A percentile compares a stretch with the other conserved stretches of the same genome.
Conservation (phyloP, 2,113 vertebrate species). For the Dunckerocampus dactyliophorus region DNA sequence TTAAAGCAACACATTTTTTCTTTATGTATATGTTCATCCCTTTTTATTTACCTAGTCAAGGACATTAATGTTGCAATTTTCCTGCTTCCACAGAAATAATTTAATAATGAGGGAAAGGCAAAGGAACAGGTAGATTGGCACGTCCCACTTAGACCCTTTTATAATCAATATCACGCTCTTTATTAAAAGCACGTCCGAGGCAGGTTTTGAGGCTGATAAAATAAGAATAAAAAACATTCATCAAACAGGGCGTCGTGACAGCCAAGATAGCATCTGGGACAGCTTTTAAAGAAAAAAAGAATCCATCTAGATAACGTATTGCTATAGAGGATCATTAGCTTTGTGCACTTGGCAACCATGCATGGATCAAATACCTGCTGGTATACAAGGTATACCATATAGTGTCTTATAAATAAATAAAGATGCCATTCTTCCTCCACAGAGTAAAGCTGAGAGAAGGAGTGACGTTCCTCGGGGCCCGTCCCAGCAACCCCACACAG, state of each 20-base stretch:
- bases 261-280: slow-evolving; percentile 31
- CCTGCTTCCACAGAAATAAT: slow-evolving; percentile 35
- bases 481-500: slow-evolving; percentile 80
- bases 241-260: slow-evolving; percentile 2
- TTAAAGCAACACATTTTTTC: too few species aligned
- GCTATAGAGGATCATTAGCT: slow-evolving; percentile 15
- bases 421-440: slow-evolving; percentile 19
- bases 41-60: too few species aligned
- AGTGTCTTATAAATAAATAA: neutral
- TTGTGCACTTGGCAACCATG: slow-evolving; percentile 22
- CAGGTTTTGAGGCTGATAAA: neutral
- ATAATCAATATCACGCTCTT: slow-evolving; percentile 11
- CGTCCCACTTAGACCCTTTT: slow-evolving; percentile 3
- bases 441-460: slow-evolving; percentile 93
- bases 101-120: slow-evolving; percentile 23
- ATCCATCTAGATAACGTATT: slow-evolving; percentile 37
- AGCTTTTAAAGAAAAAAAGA: slow-evolving; percentile 32
- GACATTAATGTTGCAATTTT: slow-evolving; percentile 43
- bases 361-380: slow-evolving; percentile 20
- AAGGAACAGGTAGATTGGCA: slow-evolving; percentile 15
- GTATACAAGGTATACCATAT: neutral
- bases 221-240: neutral
- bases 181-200: neutral
- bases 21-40: slow-evolving; percentile 20
- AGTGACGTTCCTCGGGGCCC: slow-evolving; percentile 77